phyloP scores from a whole-genome alignment of 2,797 vertebrate genomes.

The Cossypha heuglini region DNA sequence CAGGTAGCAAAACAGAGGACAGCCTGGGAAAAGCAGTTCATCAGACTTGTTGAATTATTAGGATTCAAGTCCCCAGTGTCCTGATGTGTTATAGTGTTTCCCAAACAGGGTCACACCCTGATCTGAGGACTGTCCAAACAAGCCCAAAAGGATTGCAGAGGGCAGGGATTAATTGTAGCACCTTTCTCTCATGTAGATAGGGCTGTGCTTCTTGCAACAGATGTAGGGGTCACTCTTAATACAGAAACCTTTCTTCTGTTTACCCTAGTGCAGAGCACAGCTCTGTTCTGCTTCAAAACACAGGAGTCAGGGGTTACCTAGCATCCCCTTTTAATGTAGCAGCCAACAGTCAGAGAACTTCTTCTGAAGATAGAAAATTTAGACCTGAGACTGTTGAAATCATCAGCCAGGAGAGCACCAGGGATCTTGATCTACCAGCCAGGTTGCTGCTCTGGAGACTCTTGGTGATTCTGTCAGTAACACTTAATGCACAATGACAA shows the following conservation, averaged over 20 bases:
- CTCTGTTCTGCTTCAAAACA: not conserved
- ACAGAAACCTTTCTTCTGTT: not conserved
- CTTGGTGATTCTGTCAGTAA: not conserved
- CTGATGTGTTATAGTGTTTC: not conserved
- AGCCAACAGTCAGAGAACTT: not conserved
- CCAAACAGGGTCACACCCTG: not conserved
- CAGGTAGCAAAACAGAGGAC: not conserved
- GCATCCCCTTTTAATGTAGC: not conserved
- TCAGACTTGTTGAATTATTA: not conserved
- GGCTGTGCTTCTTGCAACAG: fast-evolving
- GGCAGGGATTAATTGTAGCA: not conserved
- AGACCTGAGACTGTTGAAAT: not conserved
- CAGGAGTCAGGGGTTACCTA: not conserved
- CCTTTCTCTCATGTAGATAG: not conserved
- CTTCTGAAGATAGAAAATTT: not conserved
- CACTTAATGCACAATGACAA: not conserved
- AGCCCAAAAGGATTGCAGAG: not conserved
- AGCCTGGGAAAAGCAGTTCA: not conserved
- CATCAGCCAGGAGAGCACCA: not conserved
- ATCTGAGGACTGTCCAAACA: not conserved
- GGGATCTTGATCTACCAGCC: not conserved
- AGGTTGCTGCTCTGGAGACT: not conserved
- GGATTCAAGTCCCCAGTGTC: not conserved
- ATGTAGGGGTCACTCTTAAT: fast-evolving
- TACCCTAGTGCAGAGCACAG: fast-evolving